Percentiles rank a stretch among this genome's conserved stretches.
phyloP scores from a whole-genome alignment of 2,888 invertebrate species.

The Branchipolynoe longqiensis region DNA sequence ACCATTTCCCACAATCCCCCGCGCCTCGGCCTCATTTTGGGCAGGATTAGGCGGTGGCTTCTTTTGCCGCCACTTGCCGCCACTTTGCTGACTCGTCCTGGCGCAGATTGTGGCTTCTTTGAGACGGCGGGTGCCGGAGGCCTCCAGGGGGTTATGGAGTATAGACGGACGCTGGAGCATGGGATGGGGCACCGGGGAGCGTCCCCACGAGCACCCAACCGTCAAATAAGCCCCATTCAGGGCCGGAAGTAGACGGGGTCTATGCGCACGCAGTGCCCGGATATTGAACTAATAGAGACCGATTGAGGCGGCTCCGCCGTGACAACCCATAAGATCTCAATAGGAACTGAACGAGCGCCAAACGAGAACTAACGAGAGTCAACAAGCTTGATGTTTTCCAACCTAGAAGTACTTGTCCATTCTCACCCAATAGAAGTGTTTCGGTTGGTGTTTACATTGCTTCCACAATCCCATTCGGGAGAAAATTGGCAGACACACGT shows the following conservation, averaged over 20 bases:
- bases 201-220: not conserved
- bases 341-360: no score
- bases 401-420: no score
- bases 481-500: no score
- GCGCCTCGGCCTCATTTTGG: slow-evolving; percentile 27
- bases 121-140: not conserved
- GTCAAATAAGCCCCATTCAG: slow-evolving; percentile 35
- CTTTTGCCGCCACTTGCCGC: not conserved
- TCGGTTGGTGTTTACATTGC: no score
- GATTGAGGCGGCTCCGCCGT: not conserved
- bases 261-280: not conserved
- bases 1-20: slow-evolving; percentile 1
- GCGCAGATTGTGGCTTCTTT: slow-evolving; percentile 19
- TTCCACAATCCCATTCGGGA: no score
- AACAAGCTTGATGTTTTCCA: no score
- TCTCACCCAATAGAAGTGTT: no score
- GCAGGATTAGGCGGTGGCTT: slow-evolving; percentile 5
- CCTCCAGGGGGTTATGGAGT: slow-evolving; percentile 11
- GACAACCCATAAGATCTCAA: no score
- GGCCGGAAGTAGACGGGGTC: not conserved
- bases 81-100: not conserved
- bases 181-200: slow-evolving; percentile 2
- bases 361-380: no score
- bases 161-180: slow-evolving; percentile 39
- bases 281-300: not conserved